These are phyloP conservation scores for Nasua narica DNA, from an alignment of 2,797 vertebrate genomes.

Conservation along the genomic window DNA sequence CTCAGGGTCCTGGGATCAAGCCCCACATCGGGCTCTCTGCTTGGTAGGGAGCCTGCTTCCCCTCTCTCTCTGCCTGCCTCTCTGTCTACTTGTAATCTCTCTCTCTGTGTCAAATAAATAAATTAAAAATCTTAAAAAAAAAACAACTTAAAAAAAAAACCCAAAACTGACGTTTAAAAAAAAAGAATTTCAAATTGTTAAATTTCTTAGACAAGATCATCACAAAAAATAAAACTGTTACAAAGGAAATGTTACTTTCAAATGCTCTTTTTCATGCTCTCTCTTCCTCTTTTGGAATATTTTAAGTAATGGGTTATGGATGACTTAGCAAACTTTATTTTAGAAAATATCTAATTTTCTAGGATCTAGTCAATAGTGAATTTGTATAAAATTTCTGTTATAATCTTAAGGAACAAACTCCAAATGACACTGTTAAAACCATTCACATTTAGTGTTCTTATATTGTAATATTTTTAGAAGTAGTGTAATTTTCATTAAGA, in stretches of 20 bases:
- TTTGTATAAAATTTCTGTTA: slow-evolving; percentile 28
- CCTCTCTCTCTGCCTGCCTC: no score
- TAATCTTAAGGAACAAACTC: neutral
- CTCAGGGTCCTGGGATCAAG: no score
- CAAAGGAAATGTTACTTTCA: neutral
- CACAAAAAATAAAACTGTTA: neutral
- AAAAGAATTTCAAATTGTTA: neutral
- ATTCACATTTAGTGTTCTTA: slow-evolving; percentile 7
- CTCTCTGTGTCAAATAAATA: no score
- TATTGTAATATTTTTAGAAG: slow-evolving; percentile 48
- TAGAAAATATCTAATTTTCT: slow-evolving; percentile 1
- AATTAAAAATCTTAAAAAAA: no score
- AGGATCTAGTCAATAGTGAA: neutral
- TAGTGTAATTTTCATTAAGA: slow-evolving; percentile 9
- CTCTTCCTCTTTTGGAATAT: neutral
- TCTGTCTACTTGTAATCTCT: no score
- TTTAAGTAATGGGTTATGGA: neutral
- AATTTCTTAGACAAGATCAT: neutral
- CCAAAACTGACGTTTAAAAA: no score
- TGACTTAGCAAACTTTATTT: slow-evolving; percentile 37
- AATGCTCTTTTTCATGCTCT: neutral
- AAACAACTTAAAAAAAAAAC: no score
- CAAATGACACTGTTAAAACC: slow-evolving; percentile 18
- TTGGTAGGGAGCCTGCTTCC: no score
- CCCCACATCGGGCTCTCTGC: no score